Conservation (phyloP, 2,797 vertebrate species). For the Zonotrichia albicollis region DNA sequence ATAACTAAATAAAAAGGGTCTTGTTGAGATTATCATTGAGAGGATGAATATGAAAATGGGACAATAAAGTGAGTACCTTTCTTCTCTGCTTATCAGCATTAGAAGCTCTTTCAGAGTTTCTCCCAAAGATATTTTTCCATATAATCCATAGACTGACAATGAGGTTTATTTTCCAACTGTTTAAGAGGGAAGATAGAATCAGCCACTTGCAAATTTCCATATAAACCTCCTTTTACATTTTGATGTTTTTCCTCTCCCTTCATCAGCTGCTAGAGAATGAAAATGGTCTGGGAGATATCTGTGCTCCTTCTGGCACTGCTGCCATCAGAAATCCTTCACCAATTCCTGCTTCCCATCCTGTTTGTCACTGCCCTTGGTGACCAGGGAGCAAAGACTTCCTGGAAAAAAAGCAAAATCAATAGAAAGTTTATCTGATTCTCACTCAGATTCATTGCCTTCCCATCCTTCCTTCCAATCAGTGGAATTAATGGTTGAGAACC, state of each 20-base stretch:
- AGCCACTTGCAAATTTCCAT: neutral
- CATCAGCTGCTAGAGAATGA: neutral
- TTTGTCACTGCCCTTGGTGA: neutral
- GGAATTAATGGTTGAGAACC: neutral
- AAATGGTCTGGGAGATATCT: neutral
- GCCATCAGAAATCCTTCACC: neutral
- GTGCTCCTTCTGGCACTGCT: neutral
- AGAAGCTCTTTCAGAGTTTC: neutral
- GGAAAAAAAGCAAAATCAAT: neutral
- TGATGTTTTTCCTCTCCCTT: neutral
- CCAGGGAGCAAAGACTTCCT: neutral
- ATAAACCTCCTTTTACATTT: neutral
- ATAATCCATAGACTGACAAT: neutral
- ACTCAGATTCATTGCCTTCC: neutral
- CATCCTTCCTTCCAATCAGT: neutral
- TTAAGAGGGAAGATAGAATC: neutral
- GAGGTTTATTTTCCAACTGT: neutral
- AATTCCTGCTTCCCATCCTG: neutral
- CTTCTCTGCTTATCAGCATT: neutral
- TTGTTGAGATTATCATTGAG: neutral
- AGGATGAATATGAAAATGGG: neutral
- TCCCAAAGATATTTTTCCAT: neutral
- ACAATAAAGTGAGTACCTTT: neutral
- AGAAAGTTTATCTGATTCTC: conserved; percentile 6
- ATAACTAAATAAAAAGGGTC: neutral